These are phyloP conservation scores for Apis cerana DNA, from an alignment of 1,140 invertebrate species.

Conservation along the genomic window DNA sequence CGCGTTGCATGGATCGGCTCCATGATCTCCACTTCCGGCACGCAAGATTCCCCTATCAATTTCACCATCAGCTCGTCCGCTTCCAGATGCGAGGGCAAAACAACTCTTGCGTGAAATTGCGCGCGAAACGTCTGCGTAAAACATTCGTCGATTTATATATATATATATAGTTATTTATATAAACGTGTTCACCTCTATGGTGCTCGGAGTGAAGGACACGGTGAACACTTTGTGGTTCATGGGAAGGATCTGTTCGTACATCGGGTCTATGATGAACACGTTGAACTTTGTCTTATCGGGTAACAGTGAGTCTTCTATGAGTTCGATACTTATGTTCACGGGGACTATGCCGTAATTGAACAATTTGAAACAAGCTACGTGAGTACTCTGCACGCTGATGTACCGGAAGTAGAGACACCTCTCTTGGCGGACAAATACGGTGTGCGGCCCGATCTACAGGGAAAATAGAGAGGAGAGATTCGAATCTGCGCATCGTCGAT, in stretches of 20 bases:
- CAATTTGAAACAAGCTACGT: constrained; percentile 59
- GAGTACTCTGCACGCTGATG: constrained; percentile 55
- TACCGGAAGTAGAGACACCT: constrained; percentile 66
- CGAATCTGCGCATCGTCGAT: too few relatives aligned
- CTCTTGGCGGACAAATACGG: constrained; percentile 62
- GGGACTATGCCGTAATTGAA: constrained; percentile 65
- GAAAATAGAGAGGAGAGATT: neutral
- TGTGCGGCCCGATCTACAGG: constrained; percentile 57
- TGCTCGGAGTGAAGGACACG: constrained; percentile 64
- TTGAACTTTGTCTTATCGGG: constrained; percentile 26
- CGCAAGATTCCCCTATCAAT: constrained; percentile 69
- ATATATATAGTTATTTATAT: too few relatives aligned
- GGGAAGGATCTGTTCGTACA: constrained; percentile 56
- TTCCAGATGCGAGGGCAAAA: constrained; percentile 56
- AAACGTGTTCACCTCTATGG: constrained; percentile 57
- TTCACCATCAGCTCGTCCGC: constrained; percentile 57
- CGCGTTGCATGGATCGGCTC: constrained; percentile 53
- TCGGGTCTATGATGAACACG: constrained; percentile 62
- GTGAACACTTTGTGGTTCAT: constrained; percentile 63
- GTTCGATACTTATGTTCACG: constrained; percentile 54
- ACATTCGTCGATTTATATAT: neutral
- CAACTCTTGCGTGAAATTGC: constrained; percentile 55
- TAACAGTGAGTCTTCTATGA: constrained; percentile 37
- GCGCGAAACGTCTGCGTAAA: constrained; percentile 59
- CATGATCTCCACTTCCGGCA: constrained; percentile 70